These are phyloP conservation scores for Aepyceros melampus DNA, from an alignment of 2,113 vertebrate genomes.

Conservation along the genomic window DNA sequence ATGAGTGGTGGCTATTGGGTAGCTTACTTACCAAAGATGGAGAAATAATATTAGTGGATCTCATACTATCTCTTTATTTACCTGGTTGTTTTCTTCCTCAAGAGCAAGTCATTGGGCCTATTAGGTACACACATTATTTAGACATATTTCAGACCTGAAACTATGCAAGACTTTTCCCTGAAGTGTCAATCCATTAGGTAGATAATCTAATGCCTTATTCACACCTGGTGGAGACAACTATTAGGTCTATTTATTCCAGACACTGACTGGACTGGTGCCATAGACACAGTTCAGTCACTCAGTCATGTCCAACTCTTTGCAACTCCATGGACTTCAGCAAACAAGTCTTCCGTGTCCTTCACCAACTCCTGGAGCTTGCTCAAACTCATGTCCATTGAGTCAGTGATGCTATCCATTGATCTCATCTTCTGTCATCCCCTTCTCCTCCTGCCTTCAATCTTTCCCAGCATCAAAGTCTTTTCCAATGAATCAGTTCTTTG, in stretches of 20 bases:
- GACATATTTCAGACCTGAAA: background rate
- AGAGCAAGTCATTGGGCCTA: background rate
- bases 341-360: background rate
- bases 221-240: background rate
- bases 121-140: background rate
- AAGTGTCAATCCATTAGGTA: background rate
- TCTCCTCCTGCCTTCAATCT: background rate
- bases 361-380: background rate
- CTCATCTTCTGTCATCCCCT: background rate
- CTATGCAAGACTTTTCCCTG: background rate
- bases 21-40: background rate
- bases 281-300: background rate
- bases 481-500: background rate
- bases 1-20: background rate
- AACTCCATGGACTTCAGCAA: background rate
- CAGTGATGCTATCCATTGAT: background rate
- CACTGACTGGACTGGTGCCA: background rate
- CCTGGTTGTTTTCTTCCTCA: background rate
- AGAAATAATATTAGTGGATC: background rate
- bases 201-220: background rate
- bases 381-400: background rate
- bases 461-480: background rate
- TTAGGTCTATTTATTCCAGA: background rate
- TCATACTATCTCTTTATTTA: background rate
- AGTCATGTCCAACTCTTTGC: background rate